Evolutionary conservation across 2,888 invertebrate species (phyloP).

Genomic region (Amphipoea oculea): DNA sequence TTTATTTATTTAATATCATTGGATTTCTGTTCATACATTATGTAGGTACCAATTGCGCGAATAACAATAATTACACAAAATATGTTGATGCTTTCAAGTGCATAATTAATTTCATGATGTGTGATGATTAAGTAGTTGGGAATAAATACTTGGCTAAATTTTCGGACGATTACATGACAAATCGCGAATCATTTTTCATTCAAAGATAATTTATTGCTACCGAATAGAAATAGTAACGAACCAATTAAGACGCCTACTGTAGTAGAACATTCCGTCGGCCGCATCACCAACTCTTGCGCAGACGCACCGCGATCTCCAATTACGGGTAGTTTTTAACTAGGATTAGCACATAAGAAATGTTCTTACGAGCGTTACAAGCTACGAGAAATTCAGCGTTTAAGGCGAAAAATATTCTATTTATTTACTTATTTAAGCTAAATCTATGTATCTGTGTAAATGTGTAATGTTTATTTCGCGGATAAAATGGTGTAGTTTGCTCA

Average conservation of each 20-base stretch:
- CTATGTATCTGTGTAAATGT: background rate
- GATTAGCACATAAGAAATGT: background rate
- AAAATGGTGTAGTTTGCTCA: background rate
- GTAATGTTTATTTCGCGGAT: background rate
- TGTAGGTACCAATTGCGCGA: background rate
- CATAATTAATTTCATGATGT: background rate
- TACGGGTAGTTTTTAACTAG: slow-evolving; percentile 16
- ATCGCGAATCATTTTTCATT: background rate
- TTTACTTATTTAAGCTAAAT: background rate
- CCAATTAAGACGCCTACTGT: slow-evolving; percentile 36
- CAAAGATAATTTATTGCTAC: background rate
- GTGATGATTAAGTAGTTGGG: background rate
- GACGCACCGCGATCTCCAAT: slow-evolving; percentile 40
- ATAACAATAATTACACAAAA: background rate
- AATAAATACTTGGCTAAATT: background rate
- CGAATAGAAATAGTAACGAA: background rate
- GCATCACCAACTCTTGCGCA: slow-evolving; percentile 40
- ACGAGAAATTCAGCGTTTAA: background rate
- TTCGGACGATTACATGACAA: background rate
- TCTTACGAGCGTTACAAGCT: background rate
- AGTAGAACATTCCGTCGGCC: slow-evolving; percentile 46
- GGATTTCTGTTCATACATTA: too few species aligned
- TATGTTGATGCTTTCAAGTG: background rate
- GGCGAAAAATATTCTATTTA: background rate
- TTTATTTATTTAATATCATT: too few species aligned